These are phyloP conservation scores for Lethrus apterus DNA, from an alignment of 1,140 invertebrate species.

Conservation along the genomic window DNA sequence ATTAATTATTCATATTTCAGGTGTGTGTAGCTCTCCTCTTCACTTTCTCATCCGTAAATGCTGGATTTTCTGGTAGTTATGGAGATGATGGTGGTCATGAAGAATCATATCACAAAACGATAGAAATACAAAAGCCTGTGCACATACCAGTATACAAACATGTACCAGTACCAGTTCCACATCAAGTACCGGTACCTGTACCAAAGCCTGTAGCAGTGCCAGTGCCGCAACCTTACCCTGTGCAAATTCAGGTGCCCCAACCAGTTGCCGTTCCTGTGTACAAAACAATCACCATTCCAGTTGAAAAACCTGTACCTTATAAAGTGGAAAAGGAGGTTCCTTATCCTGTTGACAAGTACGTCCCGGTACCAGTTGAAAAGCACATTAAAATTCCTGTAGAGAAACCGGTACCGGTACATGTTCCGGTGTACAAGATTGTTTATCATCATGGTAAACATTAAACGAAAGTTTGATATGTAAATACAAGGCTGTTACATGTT, in stretches of 20 bases:
- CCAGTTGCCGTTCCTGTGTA: slow-evolving; percentile 62
- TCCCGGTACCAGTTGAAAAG: slow-evolving; percentile 66
- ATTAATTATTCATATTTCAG: slow-evolving; percentile 20
- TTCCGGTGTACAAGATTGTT: slow-evolving; percentile 65
- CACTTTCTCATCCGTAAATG: slow-evolving; percentile 31
- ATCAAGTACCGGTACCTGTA: slow-evolving; percentile 56
- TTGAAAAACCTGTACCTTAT: slow-evolving; percentile 64
- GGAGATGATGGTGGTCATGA: slow-evolving; percentile 32
- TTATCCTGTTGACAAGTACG: slow-evolving; percentile 63
- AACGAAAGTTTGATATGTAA: no score
- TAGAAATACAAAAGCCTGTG: slow-evolving; percentile 37
- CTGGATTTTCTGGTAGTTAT: slow-evolving; percentile 30
- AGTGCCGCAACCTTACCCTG: slow-evolving; percentile 62
- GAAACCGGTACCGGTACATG: slow-evolving; percentile 65
- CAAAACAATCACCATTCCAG: slow-evolving; percentile 60
- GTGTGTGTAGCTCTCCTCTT: slow-evolving; percentile 30
- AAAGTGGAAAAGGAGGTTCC: slow-evolving; percentile 62
- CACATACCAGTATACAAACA: slow-evolving; percentile 63
- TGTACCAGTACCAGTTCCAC: slow-evolving; percentile 59
- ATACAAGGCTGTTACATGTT: no score
- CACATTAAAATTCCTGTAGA: slow-evolving; percentile 63
- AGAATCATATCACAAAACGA: no score
- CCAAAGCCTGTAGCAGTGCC: slow-evolving; percentile 68
- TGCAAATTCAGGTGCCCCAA: slow-evolving; percentile 63
- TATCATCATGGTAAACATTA: slow-evolving; percentile 38